phyloP scores from a whole-genome alignment of 2,113 vertebrate genomes.

The Poeciliopsis turrubarensis region DNA sequence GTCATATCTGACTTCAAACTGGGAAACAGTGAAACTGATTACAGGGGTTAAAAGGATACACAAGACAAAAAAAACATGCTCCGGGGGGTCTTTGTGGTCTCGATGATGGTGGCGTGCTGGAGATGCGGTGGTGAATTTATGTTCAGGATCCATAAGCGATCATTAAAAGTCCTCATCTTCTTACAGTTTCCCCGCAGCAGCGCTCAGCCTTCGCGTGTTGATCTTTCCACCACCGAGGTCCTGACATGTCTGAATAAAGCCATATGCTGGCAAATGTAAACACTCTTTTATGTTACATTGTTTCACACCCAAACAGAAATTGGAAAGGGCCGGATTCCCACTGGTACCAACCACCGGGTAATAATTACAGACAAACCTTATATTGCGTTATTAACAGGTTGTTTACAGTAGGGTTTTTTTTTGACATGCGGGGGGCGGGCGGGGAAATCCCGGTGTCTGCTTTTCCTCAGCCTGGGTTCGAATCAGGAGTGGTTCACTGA shows the following conservation, averaged over 20 bases:
- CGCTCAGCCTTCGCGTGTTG: not conserved
- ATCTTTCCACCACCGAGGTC: slow-evolving; percentile 2
- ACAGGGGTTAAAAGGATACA: not conserved
- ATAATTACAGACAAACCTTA: slow-evolving; percentile 15
- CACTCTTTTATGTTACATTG: not conserved
- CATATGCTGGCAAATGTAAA: not conserved
- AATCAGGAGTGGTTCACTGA: not conserved
- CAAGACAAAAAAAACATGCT: not conserved
- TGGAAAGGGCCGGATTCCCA: slow-evolving; percentile 1
- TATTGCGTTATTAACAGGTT: slow-evolving; percentile 29
- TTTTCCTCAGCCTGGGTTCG: slow-evolving; percentile 26
- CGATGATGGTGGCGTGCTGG: not conserved
- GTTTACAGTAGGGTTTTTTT: slow-evolving; percentile 20
- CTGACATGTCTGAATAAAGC: not conserved
- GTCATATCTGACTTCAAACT: not conserved
- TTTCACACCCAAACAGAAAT: not conserved
- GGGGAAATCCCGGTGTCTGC: slow-evolving; percentile 18
- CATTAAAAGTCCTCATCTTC: not conserved
- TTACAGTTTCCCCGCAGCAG: not conserved
- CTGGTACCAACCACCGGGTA: slow-evolving; percentile 6
- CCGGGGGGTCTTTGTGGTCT: not conserved
- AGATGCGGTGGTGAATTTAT: not conserved
- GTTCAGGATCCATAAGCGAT: not conserved
- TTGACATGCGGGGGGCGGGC: not conserved
- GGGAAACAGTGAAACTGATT: slow-evolving; percentile 6